Evolutionary conservation across 2,797 vertebrate species (phyloP).

Genomic region (Labroides dimidiatus): DNA sequence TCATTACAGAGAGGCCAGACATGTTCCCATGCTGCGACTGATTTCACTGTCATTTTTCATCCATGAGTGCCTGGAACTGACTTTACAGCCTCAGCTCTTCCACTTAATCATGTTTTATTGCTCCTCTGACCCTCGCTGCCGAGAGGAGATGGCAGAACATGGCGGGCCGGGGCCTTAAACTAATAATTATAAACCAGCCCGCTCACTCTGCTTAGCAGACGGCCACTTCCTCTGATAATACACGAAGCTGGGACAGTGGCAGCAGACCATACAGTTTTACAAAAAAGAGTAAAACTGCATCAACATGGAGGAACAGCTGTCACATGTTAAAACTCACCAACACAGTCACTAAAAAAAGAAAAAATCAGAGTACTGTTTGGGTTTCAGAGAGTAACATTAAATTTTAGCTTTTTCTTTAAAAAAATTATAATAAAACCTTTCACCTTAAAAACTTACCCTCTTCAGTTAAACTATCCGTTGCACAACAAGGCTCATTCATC

Average conservation of each 20-base stretch:
- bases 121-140: conserved; percentile 61
- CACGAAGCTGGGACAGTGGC: conserved; percentile 25
- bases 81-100: conserved; percentile 70
- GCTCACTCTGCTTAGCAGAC: conserved; percentile 58
- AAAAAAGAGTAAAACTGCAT: neutral
- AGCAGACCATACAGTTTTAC: neutral
- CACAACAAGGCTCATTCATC: no score
- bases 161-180: conserved; percentile 63
- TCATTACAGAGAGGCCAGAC: conserved; percentile 70
- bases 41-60: conserved; percentile 79
- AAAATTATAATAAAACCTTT: no score
- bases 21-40: conserved; percentile 69
- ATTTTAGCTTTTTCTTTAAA: no score
- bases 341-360: no score
- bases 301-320: neutral
- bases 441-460: no score
- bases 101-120: conserved; percentile 83
- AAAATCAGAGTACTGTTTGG: no score
- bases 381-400: no score
- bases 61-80: conserved; percentile 61
- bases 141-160: conserved; percentile 67
- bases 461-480: no score
- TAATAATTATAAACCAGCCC: conserved; percentile 71
- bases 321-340: no score
- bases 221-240: conserved; percentile 63